phyloP scores from a whole-genome alignment of 1,140 invertebrate genomes.

The Wasmannia auropunctata region DNA sequence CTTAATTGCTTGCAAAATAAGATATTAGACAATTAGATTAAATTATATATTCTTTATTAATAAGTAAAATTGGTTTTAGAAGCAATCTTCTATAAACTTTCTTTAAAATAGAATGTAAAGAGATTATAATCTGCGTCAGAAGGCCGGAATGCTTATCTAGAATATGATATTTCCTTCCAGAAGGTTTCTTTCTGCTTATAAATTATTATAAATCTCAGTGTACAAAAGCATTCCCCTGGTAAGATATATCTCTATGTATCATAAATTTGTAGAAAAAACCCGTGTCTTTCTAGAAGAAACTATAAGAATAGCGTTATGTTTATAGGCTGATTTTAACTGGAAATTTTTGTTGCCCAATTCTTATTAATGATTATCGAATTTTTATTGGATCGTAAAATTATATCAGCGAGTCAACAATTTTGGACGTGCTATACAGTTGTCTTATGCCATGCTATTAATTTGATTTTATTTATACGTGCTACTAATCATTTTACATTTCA shows the following conservation, averaged over 20 bases:
- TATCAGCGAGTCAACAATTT: background rate
- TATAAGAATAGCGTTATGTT: background rate
- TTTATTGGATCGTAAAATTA: background rate
- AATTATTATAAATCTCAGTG: background rate
- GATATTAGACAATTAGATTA: background rate
- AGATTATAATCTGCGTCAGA: background rate
- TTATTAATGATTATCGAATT: background rate
- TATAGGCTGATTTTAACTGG: background rate
- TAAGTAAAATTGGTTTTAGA: background rate
- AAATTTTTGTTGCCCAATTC: background rate
- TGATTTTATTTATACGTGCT: background rate
- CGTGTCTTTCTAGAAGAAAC: background rate
- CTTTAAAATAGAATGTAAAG: background rate
- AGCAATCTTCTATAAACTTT: background rate
- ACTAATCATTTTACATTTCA: background rate
- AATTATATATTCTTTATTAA: background rate
- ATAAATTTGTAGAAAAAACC: background rate
- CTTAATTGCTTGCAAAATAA: background rate
- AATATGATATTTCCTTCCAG: background rate
- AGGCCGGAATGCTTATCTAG: background rate
- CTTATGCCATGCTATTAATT: background rate
- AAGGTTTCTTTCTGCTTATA: background rate
- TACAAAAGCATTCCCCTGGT: background rate
- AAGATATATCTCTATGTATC: background rate
- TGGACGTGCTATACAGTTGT: too few relatives aligned